A percentile compares a stretch with the other conserved stretches of the same genome.
phyloP scores from a whole-genome alignment of 2,113 vertebrate genomes.

The Platysternon megacephalum region DNA sequence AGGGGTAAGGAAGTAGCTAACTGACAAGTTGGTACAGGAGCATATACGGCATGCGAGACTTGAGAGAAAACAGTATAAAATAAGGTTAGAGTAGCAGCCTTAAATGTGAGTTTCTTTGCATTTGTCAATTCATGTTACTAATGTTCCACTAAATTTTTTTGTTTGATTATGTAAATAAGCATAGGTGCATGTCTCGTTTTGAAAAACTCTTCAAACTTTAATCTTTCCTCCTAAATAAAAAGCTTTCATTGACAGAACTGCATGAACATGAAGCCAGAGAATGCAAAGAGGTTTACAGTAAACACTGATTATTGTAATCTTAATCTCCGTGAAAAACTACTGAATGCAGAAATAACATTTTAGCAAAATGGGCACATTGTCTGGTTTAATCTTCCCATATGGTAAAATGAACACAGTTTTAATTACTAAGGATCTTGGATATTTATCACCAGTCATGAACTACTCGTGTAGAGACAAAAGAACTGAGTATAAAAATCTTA shows the following conservation, averaged over 20 bases:
- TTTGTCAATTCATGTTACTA: background rate
- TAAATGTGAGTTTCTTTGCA: background rate
- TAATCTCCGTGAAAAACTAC: slow-evolving; percentile 20
- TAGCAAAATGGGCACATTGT: background rate
- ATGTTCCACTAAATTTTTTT: background rate
- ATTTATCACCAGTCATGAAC: background rate
- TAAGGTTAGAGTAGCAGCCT: background rate
- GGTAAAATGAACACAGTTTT: background rate
- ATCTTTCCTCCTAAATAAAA: background rate
- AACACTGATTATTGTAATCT: slow-evolving; percentile 34
- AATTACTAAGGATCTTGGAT: background rate
- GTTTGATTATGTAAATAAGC: background rate
- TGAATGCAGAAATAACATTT: slow-evolving; percentile 9
- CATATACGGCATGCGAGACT: background rate
- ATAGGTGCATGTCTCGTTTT: background rate
- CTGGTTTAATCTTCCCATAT: background rate
- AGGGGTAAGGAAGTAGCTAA: rapidly evolving
- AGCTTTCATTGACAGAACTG: slow-evolving; percentile 21
- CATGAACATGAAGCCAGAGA: background rate
- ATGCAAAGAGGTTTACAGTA: slow-evolving; percentile 33
- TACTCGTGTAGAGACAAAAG: background rate
- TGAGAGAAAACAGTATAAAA: background rate
- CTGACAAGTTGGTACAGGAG: rapidly evolving
- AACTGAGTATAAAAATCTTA: background rate
- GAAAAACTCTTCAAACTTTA: background rate